phyloP scores from a whole-genome alignment of 2,797 vertebrate genomes.

The Psittacula derbiana region DNA sequence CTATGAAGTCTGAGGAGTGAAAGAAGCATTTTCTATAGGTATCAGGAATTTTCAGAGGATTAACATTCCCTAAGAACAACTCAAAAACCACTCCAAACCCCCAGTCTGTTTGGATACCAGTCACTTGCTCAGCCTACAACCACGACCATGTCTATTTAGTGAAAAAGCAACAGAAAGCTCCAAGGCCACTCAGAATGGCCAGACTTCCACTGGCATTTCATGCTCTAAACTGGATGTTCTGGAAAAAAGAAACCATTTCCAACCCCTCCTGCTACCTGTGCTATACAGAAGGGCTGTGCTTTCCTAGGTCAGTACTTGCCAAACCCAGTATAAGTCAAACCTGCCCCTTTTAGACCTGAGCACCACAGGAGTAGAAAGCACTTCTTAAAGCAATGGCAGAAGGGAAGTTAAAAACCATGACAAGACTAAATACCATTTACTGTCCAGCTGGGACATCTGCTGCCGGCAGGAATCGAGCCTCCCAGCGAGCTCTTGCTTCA shows the following conservation, averaged over 20 bases:
- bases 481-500: constrained; percentile 84
- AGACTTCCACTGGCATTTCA: neutral
- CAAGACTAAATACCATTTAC: constrained; percentile 79
- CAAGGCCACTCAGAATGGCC: neutral
- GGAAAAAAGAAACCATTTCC: neutral
- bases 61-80: neutral
- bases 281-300: neutral
- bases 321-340: neutral
- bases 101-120: neutral
- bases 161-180: neutral
- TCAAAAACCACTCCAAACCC: neutral
- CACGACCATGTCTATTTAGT: neutral
- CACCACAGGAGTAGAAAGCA: neutral
- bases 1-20: neutral
- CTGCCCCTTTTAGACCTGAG: neutral
- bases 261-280: neutral
- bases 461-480: constrained; percentile 80
- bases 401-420: neutral
- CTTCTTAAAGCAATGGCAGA: neutral
- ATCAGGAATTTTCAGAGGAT: neutral
- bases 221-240: neutral
- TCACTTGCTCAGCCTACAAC: neutral
- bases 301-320: neutral
- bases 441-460: constrained; percentile 86
- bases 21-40: neutral